Evolutionary conservation across 1,140 invertebrate genomes (phyloP).

Genomic region (Pentalonia nigronervosa): DNA sequence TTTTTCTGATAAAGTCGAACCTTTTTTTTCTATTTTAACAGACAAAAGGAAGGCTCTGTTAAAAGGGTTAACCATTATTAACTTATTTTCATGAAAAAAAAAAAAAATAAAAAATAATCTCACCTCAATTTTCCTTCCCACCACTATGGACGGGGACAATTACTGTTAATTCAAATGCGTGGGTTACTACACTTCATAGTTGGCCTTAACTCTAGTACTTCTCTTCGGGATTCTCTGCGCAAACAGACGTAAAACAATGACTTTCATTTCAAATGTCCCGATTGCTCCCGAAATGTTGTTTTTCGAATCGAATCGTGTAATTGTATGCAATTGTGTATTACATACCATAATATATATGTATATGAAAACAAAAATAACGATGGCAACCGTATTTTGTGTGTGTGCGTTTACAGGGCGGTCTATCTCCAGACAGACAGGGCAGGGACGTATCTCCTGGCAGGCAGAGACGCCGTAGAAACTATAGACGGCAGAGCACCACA

Average conservation of each 20-base stretch:
- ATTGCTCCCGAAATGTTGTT: neutral
- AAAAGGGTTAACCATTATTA: too few relatives aligned
- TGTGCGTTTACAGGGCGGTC: constrained; percentile 64
- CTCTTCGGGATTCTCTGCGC: too few relatives aligned
- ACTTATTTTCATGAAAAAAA: too few relatives aligned
- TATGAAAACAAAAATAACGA: neutral
- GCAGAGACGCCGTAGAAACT: constrained; percentile 69
- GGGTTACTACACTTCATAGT: too few relatives aligned
- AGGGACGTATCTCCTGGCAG: constrained; percentile 64
- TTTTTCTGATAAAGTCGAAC: neutral
- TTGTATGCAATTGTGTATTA: neutral
- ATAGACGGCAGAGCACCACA: constrained; percentile 82
- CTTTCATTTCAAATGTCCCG: neutral
- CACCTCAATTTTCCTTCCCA: neutral
- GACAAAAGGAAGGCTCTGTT: too few relatives aligned
- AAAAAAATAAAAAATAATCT: neutral
- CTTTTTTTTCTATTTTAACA: neutral
- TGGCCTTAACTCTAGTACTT: too few relatives aligned
- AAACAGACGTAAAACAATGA: neutral
- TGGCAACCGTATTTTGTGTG: neutral
- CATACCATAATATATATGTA: too few relatives aligned
- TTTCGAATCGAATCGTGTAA: neutral
- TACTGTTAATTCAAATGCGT: too few relatives aligned
- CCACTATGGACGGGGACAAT: rapidly evolving
- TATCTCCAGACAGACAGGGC: constrained; percentile 78